Evolutionary conservation across 2,113 vertebrate genomes (phyloP).

Genomic region (Nothoprocta pentlandii): DNA sequence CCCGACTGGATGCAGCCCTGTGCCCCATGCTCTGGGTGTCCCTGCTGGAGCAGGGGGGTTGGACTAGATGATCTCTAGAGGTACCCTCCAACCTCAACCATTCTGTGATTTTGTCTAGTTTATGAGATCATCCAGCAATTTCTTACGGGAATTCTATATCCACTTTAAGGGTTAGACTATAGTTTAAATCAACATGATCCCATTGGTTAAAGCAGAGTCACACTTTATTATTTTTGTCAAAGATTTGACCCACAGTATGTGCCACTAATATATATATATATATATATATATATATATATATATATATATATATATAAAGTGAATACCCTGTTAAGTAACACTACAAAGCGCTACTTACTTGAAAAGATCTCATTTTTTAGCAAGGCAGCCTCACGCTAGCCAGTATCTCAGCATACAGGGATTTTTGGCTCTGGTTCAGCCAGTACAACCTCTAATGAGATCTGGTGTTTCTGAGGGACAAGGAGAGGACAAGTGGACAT

Average conservation of each 20-base stretch:
- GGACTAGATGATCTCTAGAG: too few species aligned
- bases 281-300: too few species aligned
- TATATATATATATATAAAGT: neutral
- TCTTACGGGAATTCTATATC: neutral
- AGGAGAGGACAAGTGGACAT: neutral
- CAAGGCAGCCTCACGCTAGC: neutral
- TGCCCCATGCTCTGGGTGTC: too few species aligned
- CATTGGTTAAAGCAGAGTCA: neutral
- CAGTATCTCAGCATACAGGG: neutral
- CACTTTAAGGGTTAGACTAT: neutral
- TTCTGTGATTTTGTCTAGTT: neutral
- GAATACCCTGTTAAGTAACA: neutral
- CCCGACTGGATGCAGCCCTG: too few species aligned
- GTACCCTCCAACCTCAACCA: neutral
- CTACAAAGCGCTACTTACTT: neutral
- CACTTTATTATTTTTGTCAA: neutral
- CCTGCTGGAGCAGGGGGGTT: too few species aligned
- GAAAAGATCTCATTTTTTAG: neutral
- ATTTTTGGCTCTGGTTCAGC: neutral
- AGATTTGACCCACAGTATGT: neutral
- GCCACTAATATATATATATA: neutral
- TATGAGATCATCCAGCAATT: neutral
- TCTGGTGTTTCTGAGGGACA: neutral
- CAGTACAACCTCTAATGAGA: fast-evolving
- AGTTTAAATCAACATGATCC: neutral